phyloP scores from a whole-genome alignment of 2,888 invertebrate species.

The Orthosia gracilis region DNA sequence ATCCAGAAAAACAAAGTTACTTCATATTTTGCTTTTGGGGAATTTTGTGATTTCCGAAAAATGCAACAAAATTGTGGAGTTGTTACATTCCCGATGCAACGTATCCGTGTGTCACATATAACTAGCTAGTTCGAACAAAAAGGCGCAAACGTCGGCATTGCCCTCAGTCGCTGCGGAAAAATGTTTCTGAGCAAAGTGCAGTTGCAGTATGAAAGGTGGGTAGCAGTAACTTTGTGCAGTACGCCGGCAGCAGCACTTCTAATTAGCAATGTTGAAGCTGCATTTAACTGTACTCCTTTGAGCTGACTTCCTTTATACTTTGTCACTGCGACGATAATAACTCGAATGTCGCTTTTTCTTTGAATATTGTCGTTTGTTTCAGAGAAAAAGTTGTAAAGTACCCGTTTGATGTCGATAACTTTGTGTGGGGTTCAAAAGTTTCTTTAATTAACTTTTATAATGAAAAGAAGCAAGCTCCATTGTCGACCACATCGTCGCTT shows the following conservation, averaged over 20 bases:
- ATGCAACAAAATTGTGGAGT: too few relatives aligned
- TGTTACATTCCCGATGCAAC: not conserved
- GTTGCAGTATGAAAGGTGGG: constrained; percentile 73
- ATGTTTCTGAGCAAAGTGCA: constrained; percentile 75
- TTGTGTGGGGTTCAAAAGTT: not conserved
- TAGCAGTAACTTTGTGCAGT: constrained; percentile 74
- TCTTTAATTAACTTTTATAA: not conserved
- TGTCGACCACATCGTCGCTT: not conserved
- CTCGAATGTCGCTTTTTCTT: constrained; percentile 39
- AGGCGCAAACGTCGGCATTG: constrained; percentile 69
- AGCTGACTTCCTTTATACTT: constrained; percentile 49
- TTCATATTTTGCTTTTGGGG: too few relatives aligned
- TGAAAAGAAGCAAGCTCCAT: not conserved
- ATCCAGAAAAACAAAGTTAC: too few relatives aligned
- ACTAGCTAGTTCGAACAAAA: constrained; percentile 72
- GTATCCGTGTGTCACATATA: constrained; percentile 61
- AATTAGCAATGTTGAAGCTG: constrained; percentile 76
- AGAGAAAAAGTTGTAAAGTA: not conserved
- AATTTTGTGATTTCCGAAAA: too few relatives aligned
- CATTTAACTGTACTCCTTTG: constrained; percentile 66
- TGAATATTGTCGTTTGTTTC: constrained; percentile 2
- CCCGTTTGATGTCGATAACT: not conserved
- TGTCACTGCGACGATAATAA: constrained; percentile 49
- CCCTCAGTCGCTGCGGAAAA: constrained; percentile 74
- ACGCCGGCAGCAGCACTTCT: constrained; percentile 72